phyloP scores from a whole-genome alignment of 2,113 vertebrate species.

The Rhinichthys klamathensis region DNA sequence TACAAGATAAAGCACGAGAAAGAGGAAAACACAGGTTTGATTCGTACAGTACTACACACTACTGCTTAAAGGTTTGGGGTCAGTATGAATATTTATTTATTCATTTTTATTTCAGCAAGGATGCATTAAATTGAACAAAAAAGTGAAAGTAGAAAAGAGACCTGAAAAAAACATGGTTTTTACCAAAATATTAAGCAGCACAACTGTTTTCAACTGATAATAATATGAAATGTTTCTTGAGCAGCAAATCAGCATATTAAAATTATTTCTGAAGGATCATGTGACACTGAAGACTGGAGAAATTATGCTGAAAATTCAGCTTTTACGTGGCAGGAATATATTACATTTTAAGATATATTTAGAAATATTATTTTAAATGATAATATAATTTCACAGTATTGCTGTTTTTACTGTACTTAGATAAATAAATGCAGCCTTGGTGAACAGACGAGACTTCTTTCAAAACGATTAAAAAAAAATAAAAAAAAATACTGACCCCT shows the following conservation, averaged over 20 bases:
- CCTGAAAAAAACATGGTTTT: no score
- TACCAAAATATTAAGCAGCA: no score
- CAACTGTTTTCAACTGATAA: no score
- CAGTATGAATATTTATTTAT: neutral
- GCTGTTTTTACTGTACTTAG: neutral
- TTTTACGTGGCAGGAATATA: neutral
- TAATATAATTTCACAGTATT: neutral
- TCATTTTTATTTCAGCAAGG: neutral
- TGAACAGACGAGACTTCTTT: neutral
- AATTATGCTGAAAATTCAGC: neutral
- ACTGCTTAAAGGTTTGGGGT: neutral
- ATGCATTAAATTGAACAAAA: neutral
- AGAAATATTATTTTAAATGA: neutral
- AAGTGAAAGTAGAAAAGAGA: no score
- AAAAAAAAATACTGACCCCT: neutral
- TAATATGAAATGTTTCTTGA: no score
- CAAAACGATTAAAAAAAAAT: neutral
- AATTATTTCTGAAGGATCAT: no score
- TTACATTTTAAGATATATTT: neutral
- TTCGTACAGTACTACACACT: neutral
- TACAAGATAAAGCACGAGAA: constrained; percentile 33
- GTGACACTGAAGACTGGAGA: neutral
- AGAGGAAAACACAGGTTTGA: constrained; percentile 51
- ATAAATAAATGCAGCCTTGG: neutral
- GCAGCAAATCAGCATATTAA: no score